Evolutionary conservation across 2,888 invertebrate species (phyloP).

Genomic region (Hyppa rectilinea): DNA sequence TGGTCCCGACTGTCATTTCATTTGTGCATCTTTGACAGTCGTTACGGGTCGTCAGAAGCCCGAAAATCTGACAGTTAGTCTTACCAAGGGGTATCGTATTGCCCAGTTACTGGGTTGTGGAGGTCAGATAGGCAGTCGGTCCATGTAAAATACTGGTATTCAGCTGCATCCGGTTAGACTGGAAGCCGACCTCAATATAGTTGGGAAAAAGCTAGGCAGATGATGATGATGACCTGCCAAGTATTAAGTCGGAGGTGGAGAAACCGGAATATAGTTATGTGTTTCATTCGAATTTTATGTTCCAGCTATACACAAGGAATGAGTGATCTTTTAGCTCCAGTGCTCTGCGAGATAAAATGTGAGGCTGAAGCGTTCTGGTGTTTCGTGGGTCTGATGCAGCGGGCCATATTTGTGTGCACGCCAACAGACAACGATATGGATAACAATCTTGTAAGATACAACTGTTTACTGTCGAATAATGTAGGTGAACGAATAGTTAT

Average conservation of each 20-base stretch:
- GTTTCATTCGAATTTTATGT: not conserved
- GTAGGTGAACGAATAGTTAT: slow-evolving; percentile 49
- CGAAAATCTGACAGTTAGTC: too few species aligned
- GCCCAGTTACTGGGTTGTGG: too few species aligned
- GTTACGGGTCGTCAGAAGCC: too few species aligned
- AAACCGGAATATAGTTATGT: not conserved
- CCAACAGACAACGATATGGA: slow-evolving; percentile 99
- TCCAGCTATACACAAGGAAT: slow-evolving; percentile 96
- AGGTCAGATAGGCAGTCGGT: too few species aligned
- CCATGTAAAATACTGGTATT: too few species aligned
- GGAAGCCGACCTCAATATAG: too few species aligned
- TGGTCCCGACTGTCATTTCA: too few species aligned
- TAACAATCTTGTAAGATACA: slow-evolving; percentile 93
- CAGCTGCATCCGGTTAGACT: too few species aligned
- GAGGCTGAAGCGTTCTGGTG: slow-evolving; percentile 99
- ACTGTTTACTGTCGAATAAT: slow-evolving; percentile 52
- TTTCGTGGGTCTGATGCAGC: slow-evolving; percentile 98
- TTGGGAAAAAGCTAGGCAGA: too few species aligned
- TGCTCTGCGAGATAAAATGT: slow-evolving; percentile 97
- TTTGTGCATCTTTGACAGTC: too few species aligned
- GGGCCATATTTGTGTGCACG: slow-evolving; percentile 98
- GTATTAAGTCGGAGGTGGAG: not conserved
- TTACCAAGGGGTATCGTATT: too few species aligned
- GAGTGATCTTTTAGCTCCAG: slow-evolving; percentile 98
- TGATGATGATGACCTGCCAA: too few species aligned